Evolutionary conservation across 2,888 invertebrate species (phyloP).

Genomic region (Erebia ligea): DNA sequence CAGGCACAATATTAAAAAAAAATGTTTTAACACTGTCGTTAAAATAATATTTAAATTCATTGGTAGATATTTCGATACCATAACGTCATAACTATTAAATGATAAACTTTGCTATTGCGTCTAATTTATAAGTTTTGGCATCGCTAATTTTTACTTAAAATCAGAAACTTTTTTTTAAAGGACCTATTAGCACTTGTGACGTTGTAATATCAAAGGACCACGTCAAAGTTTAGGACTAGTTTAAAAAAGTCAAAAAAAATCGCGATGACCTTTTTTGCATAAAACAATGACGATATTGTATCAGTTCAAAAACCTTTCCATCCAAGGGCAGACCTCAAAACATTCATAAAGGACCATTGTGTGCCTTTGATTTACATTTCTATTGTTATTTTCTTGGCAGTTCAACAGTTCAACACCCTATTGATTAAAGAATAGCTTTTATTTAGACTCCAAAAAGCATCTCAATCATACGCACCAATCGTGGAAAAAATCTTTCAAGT

Average conservation of each 20-base stretch:
- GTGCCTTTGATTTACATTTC: constrained; percentile 33
- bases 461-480: constrained; percentile 4
- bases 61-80: background rate
- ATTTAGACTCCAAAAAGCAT: constrained; percentile 25
- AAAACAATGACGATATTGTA: constrained; percentile 24
- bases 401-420: constrained; percentile 35
- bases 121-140: background rate
- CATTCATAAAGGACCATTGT: constrained; percentile 37
- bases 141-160: too few species aligned
- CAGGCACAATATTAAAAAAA: constrained; percentile 20
- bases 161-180: too few species aligned
- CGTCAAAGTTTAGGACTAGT: background rate
- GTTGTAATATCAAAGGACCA: background rate
- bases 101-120: background rate
- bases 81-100: background rate
- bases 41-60: background rate
- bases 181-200: too few species aligned
- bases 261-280: constrained; percentile 22
- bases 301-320: constrained; percentile 38
- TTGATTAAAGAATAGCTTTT: constrained; percentile 34
- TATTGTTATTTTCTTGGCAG: constrained; percentile 40
- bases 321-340: constrained; percentile 31
- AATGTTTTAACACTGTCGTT: background rate
- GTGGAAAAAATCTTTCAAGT: background rate
- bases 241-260: constrained; percentile 7